Evolutionary conservation across 1,140 invertebrate species (phyloP).

Genomic region (Venturia canescens): DNA sequence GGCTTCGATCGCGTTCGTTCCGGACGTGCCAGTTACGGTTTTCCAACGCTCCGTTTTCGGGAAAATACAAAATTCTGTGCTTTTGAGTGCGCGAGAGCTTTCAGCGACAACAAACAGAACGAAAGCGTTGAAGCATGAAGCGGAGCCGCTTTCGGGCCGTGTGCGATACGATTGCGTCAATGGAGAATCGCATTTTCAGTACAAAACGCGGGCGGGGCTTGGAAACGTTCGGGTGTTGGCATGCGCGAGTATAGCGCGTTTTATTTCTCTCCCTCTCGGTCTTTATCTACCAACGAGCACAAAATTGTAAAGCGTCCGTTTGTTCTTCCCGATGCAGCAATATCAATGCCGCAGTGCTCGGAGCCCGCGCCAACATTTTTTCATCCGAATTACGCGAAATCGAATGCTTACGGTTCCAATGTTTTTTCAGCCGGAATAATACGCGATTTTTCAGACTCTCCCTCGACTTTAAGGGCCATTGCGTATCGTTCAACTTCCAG

Average conservation of each 20-base stretch:
- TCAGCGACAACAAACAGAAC: neutral
- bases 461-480: too few species aligned
- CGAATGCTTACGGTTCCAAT: neutral
- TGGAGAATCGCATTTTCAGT: neutral
- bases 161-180: neutral
- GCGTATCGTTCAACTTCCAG: too few species aligned
- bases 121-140: neutral
- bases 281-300: neutral
- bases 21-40: too few species aligned
- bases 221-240: neutral
- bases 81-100: neutral
- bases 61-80: neutral
- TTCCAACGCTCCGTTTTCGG: too few species aligned
- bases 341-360: neutral
- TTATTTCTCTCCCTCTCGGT: neutral
- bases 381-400: neutral
- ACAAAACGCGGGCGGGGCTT: neutral
- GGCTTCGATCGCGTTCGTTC: too few species aligned
- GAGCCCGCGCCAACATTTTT: neutral
- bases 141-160: neutral
- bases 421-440: too few species aligned
- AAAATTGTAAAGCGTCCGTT: neutral
- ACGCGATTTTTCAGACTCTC: too few species aligned
- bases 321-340: neutral
- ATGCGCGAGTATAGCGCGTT: neutral